These are phyloP conservation scores for Rhagologus leucostigma DNA, from an alignment of 2,113 vertebrate species.

Conservation along the genomic window DNA sequence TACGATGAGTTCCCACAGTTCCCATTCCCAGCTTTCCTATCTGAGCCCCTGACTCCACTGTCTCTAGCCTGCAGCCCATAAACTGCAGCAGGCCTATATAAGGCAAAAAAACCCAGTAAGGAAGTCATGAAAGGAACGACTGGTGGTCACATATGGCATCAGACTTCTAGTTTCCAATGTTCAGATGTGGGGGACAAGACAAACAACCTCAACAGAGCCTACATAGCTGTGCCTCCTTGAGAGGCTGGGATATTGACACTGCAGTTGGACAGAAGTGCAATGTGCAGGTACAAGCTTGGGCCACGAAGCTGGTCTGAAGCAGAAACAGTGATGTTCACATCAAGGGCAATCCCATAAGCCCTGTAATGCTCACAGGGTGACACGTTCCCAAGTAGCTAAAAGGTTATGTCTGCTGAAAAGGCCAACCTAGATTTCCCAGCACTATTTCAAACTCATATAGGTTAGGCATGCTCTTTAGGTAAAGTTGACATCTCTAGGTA, in stretches of 20 bases:
- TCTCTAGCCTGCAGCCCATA: background rate
- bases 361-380: background rate
- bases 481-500: background rate
- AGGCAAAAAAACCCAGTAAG: background rate
- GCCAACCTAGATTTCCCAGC: background rate
- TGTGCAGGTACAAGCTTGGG: background rate
- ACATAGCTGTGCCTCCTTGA: rapidly evolving
- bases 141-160: background rate
- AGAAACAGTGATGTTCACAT: background rate
- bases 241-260: background rate
- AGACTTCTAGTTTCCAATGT: rapidly evolving
- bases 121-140: background rate
- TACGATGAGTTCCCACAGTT: background rate
- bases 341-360: background rate
- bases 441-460: background rate
- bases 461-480: background rate
- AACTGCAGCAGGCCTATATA: background rate
- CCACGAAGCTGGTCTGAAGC: background rate
- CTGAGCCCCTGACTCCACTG: background rate
- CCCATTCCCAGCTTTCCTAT: background rate
- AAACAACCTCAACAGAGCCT: background rate
- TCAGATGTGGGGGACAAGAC: background rate
- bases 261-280: background rate
- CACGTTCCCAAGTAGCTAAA: background rate
- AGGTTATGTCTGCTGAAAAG: background rate